phyloP scores from a whole-genome alignment of 2,113 vertebrate species.

The Arvicanthis niloticus region DNA sequence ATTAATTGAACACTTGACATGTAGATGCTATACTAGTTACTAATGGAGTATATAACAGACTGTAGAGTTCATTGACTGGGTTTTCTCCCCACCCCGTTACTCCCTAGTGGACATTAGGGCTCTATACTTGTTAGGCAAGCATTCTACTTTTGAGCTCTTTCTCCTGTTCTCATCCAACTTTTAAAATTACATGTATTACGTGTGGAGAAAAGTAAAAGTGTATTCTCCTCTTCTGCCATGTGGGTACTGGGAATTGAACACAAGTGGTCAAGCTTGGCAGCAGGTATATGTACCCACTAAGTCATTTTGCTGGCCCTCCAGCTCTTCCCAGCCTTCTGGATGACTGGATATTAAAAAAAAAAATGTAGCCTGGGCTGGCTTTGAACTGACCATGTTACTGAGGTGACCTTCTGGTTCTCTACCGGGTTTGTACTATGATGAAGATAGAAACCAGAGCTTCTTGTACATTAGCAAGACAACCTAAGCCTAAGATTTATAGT shows the following conservation, averaged over 20 bases:
- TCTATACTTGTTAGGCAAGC: not conserved
- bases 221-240: not conserved
- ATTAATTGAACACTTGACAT: not conserved
- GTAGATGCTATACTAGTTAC: not conserved
- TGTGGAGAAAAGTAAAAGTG: not conserved
- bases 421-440: not conserved
- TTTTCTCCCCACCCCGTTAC: not conserved
- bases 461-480: not conserved
- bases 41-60: slow-evolving; percentile 8
- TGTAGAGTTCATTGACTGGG: not conserved
- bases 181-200: not conserved
- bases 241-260: not conserved
- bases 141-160: not conserved
- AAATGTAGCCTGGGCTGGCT: not conserved
- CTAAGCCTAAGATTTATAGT: not conserved
- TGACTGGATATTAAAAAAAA: not conserved
- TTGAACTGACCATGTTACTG: not conserved
- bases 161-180: not conserved
- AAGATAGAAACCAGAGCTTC: not conserved
- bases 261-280: not conserved
- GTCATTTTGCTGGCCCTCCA: not conserved
- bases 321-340: not conserved
- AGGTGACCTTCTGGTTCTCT: not conserved
- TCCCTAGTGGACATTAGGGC: not conserved
- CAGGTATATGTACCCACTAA: not conserved